phyloP scores from a whole-genome alignment of 2,888 invertebrate genomes.

The Merodon equestris region DNA sequence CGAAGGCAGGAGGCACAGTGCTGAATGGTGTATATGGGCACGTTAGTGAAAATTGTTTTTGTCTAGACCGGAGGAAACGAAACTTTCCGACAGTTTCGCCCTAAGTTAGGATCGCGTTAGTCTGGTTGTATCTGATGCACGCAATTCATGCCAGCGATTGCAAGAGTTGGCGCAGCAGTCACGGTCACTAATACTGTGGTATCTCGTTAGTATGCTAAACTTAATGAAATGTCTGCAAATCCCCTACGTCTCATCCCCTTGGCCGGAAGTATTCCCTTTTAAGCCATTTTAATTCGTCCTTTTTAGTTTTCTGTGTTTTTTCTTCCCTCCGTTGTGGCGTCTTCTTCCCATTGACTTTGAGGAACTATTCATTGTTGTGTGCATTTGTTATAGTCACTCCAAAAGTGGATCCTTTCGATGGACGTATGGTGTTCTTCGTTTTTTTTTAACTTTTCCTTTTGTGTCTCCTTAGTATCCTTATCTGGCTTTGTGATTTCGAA shows the following conservation, averaged over 20 bases:
- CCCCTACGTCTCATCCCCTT: constrained; percentile 1
- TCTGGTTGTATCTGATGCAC: constrained; percentile 44
- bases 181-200: neutral
- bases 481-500: too few species aligned
- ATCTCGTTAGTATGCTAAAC: constrained; percentile 11
- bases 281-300: constrained; percentile 52
- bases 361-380: too few species aligned
- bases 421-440: neutral
- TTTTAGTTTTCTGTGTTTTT: too few species aligned
- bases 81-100: constrained; percentile 43
- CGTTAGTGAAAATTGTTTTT: constrained; percentile 46
- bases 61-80: constrained; percentile 61
- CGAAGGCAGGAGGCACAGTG: neutral
- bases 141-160: constrained; percentile 27
- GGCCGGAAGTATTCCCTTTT: constrained; percentile 63
- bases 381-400: too few species aligned
- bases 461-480: too few species aligned
- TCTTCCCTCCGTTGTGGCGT: neutral
- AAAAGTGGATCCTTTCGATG: too few species aligned
- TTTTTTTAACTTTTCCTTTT: neutral
- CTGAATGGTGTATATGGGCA: constrained; percentile 10
- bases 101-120: constrained; percentile 20
- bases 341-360: too few species aligned
- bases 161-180: neutral
- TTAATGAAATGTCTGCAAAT: constrained; percentile 59